phyloP scores from a whole-genome alignment of 1,140 invertebrate genomes.

The Alviniconcha marisindica region DNA sequence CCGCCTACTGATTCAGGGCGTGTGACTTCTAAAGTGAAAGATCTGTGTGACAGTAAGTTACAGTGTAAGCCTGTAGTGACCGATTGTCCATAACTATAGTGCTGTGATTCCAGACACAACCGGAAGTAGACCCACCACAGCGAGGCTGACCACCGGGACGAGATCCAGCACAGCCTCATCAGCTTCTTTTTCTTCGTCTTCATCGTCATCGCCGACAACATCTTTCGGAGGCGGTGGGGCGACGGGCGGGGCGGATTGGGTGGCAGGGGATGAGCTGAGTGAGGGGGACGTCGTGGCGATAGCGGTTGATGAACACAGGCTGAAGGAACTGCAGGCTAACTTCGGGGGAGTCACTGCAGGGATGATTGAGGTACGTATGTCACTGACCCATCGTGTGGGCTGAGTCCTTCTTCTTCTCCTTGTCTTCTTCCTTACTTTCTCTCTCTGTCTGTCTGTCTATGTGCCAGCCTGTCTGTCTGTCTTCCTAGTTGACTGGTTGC shows the following conservation, averaged over 20 bases:
- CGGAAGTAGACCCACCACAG: background rate
- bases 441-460: no score
- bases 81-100: no score
- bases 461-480: no score
- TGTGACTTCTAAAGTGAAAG: no score
- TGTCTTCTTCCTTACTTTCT: no score
- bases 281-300: constrained; percentile 26
- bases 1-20: no score
- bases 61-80: no score
- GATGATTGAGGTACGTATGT: constrained; percentile 53
- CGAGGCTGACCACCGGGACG: no score
- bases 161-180: background rate
- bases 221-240: background rate
- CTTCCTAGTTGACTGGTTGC: no score
- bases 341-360: constrained; percentile 48
- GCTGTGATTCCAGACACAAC: constrained; percentile 7
- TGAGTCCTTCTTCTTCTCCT: no score
- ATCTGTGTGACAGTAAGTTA: background rate
- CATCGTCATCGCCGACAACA: background rate
- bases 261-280: constrained; percentile 2
- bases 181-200: background rate
- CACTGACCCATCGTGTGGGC: no score
- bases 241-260: background rate
- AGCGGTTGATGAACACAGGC: background rate
- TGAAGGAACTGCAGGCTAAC: constrained; percentile 12